Conservation (phyloP, 1,140 invertebrate species). For the Drosophila punjabiensis region DNA sequence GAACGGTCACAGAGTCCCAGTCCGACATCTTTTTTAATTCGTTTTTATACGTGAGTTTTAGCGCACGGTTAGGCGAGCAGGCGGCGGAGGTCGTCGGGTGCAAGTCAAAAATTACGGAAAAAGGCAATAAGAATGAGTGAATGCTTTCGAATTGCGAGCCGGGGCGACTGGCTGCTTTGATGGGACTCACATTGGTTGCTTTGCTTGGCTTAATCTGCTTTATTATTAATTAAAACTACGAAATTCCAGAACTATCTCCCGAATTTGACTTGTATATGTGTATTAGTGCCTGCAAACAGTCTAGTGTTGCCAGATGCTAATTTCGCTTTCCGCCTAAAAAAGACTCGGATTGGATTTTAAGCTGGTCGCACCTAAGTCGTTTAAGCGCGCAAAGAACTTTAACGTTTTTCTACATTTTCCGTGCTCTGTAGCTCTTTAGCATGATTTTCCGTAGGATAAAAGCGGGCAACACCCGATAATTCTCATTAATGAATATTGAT, state of each 20-base stretch:
- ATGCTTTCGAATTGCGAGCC: neutral
- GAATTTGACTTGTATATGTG: constrained; percentile 25
- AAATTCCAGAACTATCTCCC: constrained; percentile 78
- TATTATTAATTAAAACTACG: constrained; percentile 76
- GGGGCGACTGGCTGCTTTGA: neutral
- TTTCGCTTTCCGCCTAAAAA: no score
- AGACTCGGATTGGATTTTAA: no score
- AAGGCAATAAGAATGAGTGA: constrained; percentile 23
- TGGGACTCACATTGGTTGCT: constrained; percentile 64
- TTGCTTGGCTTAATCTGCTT: constrained; percentile 55
- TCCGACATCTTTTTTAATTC: constrained; percentile 87
- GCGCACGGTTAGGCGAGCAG: constrained; percentile 19
- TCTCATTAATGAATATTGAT: neutral
- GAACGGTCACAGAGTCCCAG: constrained; percentile 96
- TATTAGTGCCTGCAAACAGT: no score
- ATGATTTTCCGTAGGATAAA: neutral
- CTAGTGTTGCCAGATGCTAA: no score
- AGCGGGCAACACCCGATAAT: neutral
- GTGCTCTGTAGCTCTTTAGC: neutral
- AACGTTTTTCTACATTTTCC: neutral
- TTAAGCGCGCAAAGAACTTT: neutral
- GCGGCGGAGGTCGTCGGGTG: constrained; percentile 9
- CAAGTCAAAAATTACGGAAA: constrained; percentile 23
- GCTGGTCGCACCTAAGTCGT: neutral
- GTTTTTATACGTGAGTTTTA: constrained; percentile 22